Evolutionary conservation across 1,140 invertebrate species (phyloP).

Genomic region (Trinorchestia longiramus): DNA sequence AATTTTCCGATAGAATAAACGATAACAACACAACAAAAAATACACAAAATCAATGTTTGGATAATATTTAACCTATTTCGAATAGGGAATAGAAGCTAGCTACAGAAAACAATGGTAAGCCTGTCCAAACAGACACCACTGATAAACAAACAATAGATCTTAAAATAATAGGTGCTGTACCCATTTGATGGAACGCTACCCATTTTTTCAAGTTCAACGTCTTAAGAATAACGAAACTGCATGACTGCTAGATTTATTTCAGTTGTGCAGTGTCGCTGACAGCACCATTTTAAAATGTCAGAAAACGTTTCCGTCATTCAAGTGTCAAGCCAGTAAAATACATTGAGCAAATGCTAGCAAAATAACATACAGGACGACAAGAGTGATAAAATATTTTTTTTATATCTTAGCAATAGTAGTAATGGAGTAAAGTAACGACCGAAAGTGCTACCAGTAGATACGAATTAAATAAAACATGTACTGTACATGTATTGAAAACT

Average conservation of each 20-base stretch:
- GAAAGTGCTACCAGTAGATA: not conserved
- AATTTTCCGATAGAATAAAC: conserved; percentile 20
- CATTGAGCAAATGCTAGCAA: not conserved
- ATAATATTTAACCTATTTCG: not conserved
- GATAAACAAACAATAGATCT: not conserved
- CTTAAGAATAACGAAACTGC: not conserved
- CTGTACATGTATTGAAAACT: not conserved
- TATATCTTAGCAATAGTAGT: not conserved
- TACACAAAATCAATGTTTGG: conserved; percentile 33
- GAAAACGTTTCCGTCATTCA: not conserved
- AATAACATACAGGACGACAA: not conserved
- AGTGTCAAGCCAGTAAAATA: not conserved
- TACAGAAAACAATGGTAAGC: not conserved
- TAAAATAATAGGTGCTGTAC: not conserved
- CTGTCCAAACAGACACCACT: not conserved
- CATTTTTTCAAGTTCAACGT: not conserved
- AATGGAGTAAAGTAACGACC: not conserved
- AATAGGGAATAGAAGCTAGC: conserved; percentile 27
- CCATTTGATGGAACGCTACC: not conserved
- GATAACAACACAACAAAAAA: conserved; percentile 34
- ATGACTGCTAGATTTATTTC: not conserved
- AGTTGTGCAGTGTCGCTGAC: not conserved
- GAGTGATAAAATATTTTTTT: not conserved
- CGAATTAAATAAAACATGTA: not conserved
- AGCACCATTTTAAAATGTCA: not conserved